Base-by-base conservation (phyloP, 1,140 invertebrate genomes). In the Euwallacea similis region DNA sequence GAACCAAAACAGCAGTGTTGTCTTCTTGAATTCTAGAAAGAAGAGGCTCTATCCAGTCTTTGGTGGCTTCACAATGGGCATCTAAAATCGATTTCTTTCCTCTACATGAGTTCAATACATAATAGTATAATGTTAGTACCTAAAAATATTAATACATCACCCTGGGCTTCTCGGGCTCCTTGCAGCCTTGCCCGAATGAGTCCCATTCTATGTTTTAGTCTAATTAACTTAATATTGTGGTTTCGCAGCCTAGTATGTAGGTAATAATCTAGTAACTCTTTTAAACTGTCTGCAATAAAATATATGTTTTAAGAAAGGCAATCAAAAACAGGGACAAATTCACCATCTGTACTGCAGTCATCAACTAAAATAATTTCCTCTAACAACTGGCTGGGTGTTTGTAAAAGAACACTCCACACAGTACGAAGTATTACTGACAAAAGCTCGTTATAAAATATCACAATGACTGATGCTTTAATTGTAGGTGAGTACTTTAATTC, bases 371-470 rank as follows among this genome's bases (percentile, higher is more conserved):
- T 89, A 67, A 97, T 91, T 84, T 97, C 94, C 76, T 92, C 87
- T 10, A 94, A 79, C 44, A 89, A 81, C 69, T 87, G 79, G 0
- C 83, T 71, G 4, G 93, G 89, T 9, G 90, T 90, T 69, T 91
- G 87, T 83, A 93, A 91, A n/a, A 96, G 80, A 0, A 96, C 93
- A 79, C 91, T 94, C 85, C 93, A 91, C 10, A 96, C 87, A 0
- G 94, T 96, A 16, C 95, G 79, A 33, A 97, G 77, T 50, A 97
- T 85, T 33, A 93, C 89, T 6, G 93, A 92, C 81, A 91, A 91
- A 4, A 94, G 90, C 84, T 97, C 95, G 81, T 97, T 95, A 78
- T 90, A 93, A 83, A 95, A 97, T 75, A 96, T 93, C 56, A 97
- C 89, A 43, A 97, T 86, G 10, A 97, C 88, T 73, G 85, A 87